Percentiles rank a stretch among this genome's conserved stretches.
Evolutionary conservation across 2,888 invertebrate species (phyloP).

Genomic region (Lasioglossum oenotherae): DNA sequence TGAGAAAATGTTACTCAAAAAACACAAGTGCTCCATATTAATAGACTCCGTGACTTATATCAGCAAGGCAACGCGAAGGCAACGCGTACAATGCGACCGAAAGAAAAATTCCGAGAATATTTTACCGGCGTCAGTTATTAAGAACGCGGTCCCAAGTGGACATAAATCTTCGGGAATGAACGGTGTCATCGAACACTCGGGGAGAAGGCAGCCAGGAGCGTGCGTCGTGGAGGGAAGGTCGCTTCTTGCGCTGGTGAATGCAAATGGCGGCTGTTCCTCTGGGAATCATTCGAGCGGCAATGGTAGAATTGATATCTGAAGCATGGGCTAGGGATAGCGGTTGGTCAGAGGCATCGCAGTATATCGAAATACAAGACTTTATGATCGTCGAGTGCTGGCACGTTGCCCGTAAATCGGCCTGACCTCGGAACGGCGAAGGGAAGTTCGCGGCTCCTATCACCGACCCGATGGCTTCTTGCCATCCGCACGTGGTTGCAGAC

Average conservation of each 20-base stretch:
- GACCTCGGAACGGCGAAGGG: slow-evolving; percentile 26
- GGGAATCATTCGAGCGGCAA: slow-evolving; percentile 63
- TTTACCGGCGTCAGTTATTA: slow-evolving; percentile 8
- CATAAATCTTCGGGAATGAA: neutral
- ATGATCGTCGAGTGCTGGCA: slow-evolving; percentile 69
- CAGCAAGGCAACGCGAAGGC: neutral
- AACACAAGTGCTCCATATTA: neutral
- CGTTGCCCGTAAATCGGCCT: slow-evolving; percentile 71
- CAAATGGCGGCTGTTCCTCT: slow-evolving; percentile 41
- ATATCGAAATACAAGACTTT: slow-evolving; percentile 70
- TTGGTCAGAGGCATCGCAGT: slow-evolving; percentile 56
- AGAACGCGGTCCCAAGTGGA: neutral
- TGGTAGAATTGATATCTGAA: slow-evolving; percentile 67
- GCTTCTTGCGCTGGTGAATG: slow-evolving; percentile 28
- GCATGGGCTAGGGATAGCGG: slow-evolving; percentile 58
- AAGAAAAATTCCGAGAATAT: neutral
- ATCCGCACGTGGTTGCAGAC: slow-evolving; percentile 52
- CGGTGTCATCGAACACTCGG: neutral
- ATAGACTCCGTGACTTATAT: neutral
- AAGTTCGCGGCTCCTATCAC: slow-evolving; percentile 4
- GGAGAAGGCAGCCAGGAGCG: neutral
- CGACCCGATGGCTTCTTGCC: slow-evolving; percentile 39
- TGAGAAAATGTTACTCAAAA: neutral
- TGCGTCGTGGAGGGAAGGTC: neutral
- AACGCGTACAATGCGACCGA: neutral